Conservation (phyloP, 1,140 invertebrate genomes). For the Vollenhovia emeryi region DNA sequence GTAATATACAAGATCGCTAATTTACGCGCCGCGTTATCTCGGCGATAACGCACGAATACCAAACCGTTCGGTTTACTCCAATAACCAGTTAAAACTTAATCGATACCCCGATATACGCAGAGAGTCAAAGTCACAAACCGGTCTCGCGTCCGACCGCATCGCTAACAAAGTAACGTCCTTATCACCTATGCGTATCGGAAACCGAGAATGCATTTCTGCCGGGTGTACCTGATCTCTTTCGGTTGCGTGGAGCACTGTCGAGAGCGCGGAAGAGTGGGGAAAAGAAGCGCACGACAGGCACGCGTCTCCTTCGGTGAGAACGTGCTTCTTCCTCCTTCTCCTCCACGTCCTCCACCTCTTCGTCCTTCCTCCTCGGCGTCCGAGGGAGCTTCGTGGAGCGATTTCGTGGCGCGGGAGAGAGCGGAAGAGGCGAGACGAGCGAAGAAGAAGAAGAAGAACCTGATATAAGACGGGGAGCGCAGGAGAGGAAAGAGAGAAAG, state of each 20-base stretch:
- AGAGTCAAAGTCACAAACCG: constrained; percentile 16
- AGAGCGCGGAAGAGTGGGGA: constrained; percentile 46
- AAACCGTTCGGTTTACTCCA: constrained; percentile 7
- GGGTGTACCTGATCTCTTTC: constrained; percentile 52
- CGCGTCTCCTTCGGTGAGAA: constrained; percentile 71
- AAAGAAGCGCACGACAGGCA: constrained; percentile 75
- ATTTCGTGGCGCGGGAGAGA: constrained; percentile 64
- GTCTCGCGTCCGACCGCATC: constrained; percentile 11
- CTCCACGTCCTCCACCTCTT: neutral
- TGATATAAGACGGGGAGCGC: constrained; percentile 51
- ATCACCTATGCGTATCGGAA: constrained; percentile 53
- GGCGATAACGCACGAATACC: constrained; percentile 17
- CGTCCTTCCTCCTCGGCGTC: constrained; percentile 19
- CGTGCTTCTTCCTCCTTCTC: constrained; percentile 31
- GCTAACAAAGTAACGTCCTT: constrained; percentile 45
- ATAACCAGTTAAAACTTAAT: constrained; percentile 42
- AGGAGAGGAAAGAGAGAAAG: neutral
- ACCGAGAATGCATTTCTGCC: constrained; percentile 52
- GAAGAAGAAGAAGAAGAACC: constrained; percentile 56
- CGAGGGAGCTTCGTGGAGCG: constrained; percentile 62
- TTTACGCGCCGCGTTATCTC: neutral
- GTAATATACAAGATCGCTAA: neutral
- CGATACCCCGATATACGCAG: neutral
- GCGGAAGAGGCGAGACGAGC: constrained; percentile 43
- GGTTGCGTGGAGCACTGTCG: constrained; percentile 17